Percentiles rank a stretch among this genome's conserved stretches.
Evolutionary conservation across 2,888 invertebrate species (phyloP).

Genomic region (Harpagoxenus sublaevis): DNA sequence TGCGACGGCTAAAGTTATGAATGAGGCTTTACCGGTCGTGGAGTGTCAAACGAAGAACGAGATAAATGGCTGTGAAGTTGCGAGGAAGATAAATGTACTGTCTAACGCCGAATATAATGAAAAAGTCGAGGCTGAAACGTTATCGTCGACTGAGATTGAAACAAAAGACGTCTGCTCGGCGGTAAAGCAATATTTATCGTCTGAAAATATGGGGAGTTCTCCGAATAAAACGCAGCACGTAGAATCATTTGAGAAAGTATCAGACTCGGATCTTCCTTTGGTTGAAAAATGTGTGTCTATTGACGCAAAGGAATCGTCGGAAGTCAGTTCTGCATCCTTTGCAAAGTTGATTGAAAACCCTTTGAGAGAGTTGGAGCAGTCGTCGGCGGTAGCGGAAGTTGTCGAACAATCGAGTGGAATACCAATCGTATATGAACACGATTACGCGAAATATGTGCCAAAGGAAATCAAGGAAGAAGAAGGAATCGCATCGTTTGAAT

Average conservation of each 20-base stretch:
- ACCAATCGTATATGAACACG: slow-evolving; percentile 43
- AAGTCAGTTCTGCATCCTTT: background rate
- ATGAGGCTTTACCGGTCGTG: slow-evolving; percentile 8
- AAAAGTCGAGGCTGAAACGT: background rate
- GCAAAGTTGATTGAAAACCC: background rate
- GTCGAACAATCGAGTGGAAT: slow-evolving; percentile 1
- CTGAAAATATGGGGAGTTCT: background rate
- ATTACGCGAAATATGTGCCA: slow-evolving; percentile 29
- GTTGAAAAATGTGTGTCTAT: background rate
- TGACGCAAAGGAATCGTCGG: background rate
- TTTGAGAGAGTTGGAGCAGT: background rate
- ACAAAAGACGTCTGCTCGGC: background rate
- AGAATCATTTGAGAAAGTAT: slow-evolving; percentile 17
- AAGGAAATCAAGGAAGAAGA: slow-evolving; percentile 6
- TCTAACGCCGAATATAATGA: background rate
- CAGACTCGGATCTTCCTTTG: background rate
- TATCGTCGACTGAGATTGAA: slow-evolving; percentile 32
- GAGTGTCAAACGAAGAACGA: slow-evolving; percentile 41
- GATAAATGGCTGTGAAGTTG: slow-evolving; percentile 38
- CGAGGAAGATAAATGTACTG: slow-evolving; percentile 40
- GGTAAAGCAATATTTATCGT: slow-evolving; percentile 14
- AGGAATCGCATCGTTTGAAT: slow-evolving; percentile 26
- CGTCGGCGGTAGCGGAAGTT: background rate
- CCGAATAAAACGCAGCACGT: background rate
- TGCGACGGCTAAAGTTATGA: slow-evolving; percentile 6